A percentile compares a stretch with the other conserved stretches of the same genome.
Conservation (phyloP, 2,888 invertebrate species). For the Nymphalis c-album region DNA sequence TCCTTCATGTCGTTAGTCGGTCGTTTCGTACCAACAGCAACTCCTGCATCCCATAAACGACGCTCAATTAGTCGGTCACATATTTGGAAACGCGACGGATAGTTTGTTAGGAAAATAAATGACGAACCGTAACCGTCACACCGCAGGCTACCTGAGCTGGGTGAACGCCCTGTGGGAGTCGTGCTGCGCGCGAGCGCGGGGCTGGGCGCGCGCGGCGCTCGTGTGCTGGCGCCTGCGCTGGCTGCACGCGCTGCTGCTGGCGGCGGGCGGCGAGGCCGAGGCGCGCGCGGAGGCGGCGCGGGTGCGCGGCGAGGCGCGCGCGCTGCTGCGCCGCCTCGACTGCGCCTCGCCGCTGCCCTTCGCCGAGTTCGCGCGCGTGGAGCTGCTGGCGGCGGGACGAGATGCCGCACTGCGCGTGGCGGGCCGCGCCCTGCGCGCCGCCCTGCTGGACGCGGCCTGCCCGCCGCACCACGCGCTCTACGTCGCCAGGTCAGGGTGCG, state of each 20-base stretch:
- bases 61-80: too few relatives aligned
- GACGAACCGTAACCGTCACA: background rate
- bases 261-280: constrained; percentile 35
- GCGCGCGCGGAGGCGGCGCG: constrained; percentile 41
- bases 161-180: constrained; percentile 44
- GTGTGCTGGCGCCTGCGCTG: constrained; percentile 68
- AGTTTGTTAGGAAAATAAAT: too few relatives aligned
- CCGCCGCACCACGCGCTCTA: constrained; percentile 45
- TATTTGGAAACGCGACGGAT: too few relatives aligned
- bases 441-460: constrained; percentile 35
- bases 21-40: too few relatives aligned
- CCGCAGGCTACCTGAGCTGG: constrained; percentile 52
- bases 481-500: constrained; percentile 46
- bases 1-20: too few relatives aligned
- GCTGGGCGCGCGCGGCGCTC: constrained; percentile 51
- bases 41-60: too few relatives aligned
- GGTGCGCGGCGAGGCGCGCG: constrained; percentile 35
- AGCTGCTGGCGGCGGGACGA: constrained; percentile 44
- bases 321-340: constrained; percentile 42
- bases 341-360: constrained; percentile 47
- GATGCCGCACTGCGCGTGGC: constrained; percentile 36
- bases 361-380: constrained; percentile 58
- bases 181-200: constrained; percentile 45
- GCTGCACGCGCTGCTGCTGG: constrained; percentile 56
- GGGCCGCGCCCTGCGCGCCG: constrained; percentile 45